A percentile compares a stretch with the other conserved stretches of the same genome.
Conservation (phyloP, 2,113 vertebrate genomes). For the Prionailurus viverrinus region DNA sequence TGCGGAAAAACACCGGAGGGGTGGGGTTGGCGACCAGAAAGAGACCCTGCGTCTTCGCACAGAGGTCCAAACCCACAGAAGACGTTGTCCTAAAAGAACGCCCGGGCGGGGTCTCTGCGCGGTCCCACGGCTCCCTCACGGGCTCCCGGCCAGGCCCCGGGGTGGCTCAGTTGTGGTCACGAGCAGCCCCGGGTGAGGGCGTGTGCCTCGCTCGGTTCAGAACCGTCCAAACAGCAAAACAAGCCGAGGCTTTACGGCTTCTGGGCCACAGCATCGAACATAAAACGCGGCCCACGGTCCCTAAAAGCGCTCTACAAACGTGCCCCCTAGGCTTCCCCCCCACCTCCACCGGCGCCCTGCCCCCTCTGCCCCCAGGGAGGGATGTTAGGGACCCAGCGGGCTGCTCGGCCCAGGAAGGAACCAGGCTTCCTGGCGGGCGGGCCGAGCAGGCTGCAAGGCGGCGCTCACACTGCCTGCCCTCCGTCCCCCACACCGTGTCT, state of each 20-base stretch:
- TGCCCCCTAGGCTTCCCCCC: not conserved
- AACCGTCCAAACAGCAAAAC: not conserved
- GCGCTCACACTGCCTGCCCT: not conserved
- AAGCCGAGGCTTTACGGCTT: not conserved
- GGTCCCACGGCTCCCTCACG: not conserved
- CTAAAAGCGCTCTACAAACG: not conserved
- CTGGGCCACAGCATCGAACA: too few relatives aligned
- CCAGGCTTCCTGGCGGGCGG: not conserved
- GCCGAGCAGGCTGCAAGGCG: not conserved
- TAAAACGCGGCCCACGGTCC: not conserved
- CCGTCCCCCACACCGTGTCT: constrained; percentile 69
- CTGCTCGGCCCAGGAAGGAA: not conserved
- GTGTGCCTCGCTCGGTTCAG: not conserved
- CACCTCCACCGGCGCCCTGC: too few relatives aligned
- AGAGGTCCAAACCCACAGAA: too few relatives aligned
- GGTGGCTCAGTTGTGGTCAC: constrained; percentile 11
- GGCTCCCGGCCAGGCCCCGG: not conserved
- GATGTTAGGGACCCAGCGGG: not conserved
- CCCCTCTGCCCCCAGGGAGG: not conserved
- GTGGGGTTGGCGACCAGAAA: not conserved
- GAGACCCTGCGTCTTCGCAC: too few relatives aligned
- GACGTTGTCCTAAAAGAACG: accelerated
- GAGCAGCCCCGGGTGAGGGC: not conserved
- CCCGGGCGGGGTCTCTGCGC: not conserved
- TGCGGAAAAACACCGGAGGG: accelerated